A percentile compares a stretch with the other conserved stretches of the same genome.
phyloP scores from a whole-genome alignment of 2,797 vertebrate species.

The Poeciliopsis turneri region DNA sequence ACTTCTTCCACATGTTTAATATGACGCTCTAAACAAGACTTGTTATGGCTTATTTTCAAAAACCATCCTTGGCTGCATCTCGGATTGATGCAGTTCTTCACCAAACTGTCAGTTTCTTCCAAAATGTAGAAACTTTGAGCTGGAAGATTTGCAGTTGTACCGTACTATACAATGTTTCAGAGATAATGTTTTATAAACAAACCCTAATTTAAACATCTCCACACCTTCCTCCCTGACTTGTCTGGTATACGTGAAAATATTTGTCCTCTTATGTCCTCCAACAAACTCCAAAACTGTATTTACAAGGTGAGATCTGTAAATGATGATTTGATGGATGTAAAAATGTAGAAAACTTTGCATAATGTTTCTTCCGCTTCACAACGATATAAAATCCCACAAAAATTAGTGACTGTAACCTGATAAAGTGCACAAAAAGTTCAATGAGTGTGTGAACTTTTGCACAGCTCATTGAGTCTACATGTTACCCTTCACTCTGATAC shows the following conservation, averaged over 20 bases:
- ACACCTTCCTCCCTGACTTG: neutral
- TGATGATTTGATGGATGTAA: neutral
- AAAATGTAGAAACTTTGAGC: neutral
- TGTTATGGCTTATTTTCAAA: neutral
- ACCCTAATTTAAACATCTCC: neutral
- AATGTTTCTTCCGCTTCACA: neutral
- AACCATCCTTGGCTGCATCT: neutral
- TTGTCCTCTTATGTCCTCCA: neutral
- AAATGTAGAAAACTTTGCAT: neutral
- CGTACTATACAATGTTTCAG: neutral
- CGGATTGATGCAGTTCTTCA: neutral
- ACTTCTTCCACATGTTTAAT: neutral
- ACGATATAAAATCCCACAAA: neutral
- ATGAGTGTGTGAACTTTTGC: neutral
- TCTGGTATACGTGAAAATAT: neutral
- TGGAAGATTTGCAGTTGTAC: neutral
- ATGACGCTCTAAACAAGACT: neutral
- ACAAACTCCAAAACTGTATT: neutral
- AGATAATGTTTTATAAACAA: neutral
- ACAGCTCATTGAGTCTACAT: conserved; percentile 4
- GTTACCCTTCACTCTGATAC: conserved; percentile 19
- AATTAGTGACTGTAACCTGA: neutral
- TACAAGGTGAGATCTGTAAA: neutral
- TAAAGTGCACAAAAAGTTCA: neutral
- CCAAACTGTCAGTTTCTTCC: neutral